Percentiles rank a stretch among this genome's conserved stretches.
Evolutionary conservation across 2,888 invertebrate species (phyloP).

Genomic region (Lycophotia porphyrea): DNA sequence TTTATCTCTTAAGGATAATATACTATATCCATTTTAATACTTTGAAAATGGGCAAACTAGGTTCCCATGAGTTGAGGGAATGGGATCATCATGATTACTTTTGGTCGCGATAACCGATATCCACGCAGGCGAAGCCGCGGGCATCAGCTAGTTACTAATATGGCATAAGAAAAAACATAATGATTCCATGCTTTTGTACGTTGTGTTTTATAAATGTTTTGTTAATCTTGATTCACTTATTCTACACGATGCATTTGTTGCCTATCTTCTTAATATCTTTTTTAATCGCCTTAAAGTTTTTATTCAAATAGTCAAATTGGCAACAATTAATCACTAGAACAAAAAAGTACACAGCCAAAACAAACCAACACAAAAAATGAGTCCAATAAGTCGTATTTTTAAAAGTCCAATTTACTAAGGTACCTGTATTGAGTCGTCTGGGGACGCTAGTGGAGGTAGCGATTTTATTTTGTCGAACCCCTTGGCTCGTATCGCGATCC

Average conservation of each 20-base stretch:
- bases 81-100: too few relatives aligned
- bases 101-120: too few relatives aligned
- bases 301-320: background rate
- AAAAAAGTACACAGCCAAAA: constrained; percentile 36
- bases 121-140: too few relatives aligned
- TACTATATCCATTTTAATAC: too few relatives aligned
- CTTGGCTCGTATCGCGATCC: constrained; percentile 81
- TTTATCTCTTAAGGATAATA: too few relatives aligned
- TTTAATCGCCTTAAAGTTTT: background rate
- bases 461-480: constrained; percentile 85
- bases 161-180: background rate
- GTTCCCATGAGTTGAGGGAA: too few relatives aligned
- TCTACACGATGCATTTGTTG: background rate
- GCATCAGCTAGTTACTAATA: too few relatives aligned
- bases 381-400: constrained; percentile 71
- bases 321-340: background rate
- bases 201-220: background rate
- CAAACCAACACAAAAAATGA: constrained; percentile 57
- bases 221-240: background rate
- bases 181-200: background rate
- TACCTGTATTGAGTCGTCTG: constrained; percentile 83
- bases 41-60: too few relatives aligned
- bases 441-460: constrained; percentile 83
- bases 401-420: constrained; percentile 85
- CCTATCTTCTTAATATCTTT: background rate